Percentiles rank a stretch among this genome's conserved stretches.
Evolutionary conservation across 2,888 invertebrate species (phyloP).

Genomic region (Cantharis flavilabris): DNA sequence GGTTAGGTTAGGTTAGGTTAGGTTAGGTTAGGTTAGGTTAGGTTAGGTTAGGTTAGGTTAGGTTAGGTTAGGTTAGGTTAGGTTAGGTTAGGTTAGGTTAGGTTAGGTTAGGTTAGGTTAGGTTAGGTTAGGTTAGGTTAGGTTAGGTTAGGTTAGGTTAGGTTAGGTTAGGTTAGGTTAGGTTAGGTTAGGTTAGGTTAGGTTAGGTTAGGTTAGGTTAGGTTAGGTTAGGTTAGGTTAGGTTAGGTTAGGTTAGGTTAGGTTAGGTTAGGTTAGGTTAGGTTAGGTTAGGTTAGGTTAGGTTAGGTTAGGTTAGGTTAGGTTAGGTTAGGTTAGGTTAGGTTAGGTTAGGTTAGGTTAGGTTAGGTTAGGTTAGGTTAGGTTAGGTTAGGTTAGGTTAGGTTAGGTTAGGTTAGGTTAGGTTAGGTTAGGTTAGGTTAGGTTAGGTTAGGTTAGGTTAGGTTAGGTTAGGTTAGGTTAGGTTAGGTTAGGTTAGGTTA

Average conservation of each 20-base stretch:
- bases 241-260: neutral
- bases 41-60: neutral
- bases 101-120: neutral
- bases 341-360: neutral
- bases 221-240: neutral
- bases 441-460: neutral
- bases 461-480: neutral
- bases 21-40: neutral
- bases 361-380: neutral
- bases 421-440: neutral
- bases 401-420: neutral
- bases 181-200: neutral
- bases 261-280: neutral
- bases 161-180: neutral
- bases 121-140: neutral
- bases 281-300: neutral
- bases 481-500: no score
- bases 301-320: neutral
- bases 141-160: neutral
- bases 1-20: neutral
- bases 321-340: neutral
- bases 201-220: neutral
- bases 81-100: neutral
- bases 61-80: neutral
- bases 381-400: neutral